Evolutionary conservation across 2,113 vertebrate genomes (phyloP).

Genomic region (Plecotus auritus): DNA sequence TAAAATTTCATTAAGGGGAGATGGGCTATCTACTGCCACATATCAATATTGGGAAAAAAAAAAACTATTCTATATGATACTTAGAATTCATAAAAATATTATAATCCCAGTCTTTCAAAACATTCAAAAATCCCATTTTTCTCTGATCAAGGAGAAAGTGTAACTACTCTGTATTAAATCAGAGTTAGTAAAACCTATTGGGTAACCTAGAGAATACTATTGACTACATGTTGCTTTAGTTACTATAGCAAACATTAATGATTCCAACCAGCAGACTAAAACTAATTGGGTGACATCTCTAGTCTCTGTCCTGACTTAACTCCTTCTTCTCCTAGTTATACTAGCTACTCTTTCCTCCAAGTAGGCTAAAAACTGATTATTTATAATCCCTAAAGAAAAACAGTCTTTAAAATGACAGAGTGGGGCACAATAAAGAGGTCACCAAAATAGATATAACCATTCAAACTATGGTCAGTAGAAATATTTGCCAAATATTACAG

Average conservation of each 20-base stretch:
- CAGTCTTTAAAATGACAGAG: background rate
- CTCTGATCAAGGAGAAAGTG: background rate
- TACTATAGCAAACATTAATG: background rate
- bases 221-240: background rate
- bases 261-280: background rate
- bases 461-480: background rate
- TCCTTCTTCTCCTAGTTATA: background rate
- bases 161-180: constrained; percentile 6
- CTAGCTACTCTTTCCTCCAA: background rate
- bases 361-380: background rate
- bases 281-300: background rate
- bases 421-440: background rate
- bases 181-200: background rate
- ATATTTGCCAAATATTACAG: background rate
- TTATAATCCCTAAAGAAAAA: background rate
- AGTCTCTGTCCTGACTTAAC: background rate
- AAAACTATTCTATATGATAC: background rate
- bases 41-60: background rate
- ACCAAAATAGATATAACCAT: background rate
- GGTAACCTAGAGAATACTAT: background rate
- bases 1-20: background rate
- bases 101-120: background rate
- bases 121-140: background rate
- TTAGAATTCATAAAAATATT: background rate
- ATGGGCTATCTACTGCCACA: background rate